Base-by-base conservation (phyloP, 2,113 vertebrate genomes). In the Abramis brama region DNA sequence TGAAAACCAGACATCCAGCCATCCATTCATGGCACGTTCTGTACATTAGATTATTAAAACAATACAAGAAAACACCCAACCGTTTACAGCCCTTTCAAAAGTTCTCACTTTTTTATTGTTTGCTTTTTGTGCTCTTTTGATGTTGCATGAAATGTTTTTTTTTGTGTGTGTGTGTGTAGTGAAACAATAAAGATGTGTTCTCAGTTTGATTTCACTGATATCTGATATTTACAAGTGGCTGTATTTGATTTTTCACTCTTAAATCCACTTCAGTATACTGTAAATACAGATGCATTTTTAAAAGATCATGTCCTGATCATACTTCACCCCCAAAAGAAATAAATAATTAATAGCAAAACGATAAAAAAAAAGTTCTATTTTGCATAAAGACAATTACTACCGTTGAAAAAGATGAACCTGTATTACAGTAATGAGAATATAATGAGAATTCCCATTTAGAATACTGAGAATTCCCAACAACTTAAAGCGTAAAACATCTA, bases 21-120 rank as follows among this genome's bases (percentile, higher is more conserved):
- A 68, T 85, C 15, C 74, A 36, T 25, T 79, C 77, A 59, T 78
- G 74, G 75, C 45, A 68, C 23, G 59, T 39, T 55, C 52, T 33
- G 66, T 59, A 85, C 84, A 85, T 78, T 25, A 79, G 47, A 68
- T 71, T 25, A 27, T 25, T 77, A 57, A 71, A 79, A 70, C 57
- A 79, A 78, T 15, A 78, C 60, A 57, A 55, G 30, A 52, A 39
- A 52, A 79, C 66, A 57, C 64, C 36, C 27, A 70, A 2, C 47
- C 30, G 47, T 17, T 68, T 71, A 85, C 84, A 85, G 84, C 84
- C 84, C 84, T 85, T 85, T 68, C 45, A 47, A 83, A 39, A 57
- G 27, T 39, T 33, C 11, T 21, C 39, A 45, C 2, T 64, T 9
- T 55, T 57, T 52, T 39, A 33, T 36, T 33, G 9, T n/a, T 39